phyloP scores from a whole-genome alignment of 2,888 invertebrate species.

The Acanthosepion lycidas region DNA sequence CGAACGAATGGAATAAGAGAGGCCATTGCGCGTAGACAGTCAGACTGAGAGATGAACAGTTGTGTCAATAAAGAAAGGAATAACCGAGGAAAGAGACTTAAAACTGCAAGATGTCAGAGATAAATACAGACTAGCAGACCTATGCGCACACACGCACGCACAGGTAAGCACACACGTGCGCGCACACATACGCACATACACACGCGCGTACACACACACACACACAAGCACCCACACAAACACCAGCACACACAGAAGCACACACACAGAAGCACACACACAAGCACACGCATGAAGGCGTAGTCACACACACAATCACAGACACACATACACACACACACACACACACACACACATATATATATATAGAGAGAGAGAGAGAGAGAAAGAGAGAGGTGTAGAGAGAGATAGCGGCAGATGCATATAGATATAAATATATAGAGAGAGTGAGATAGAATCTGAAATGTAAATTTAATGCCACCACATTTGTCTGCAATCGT shows the following conservation, averaged over 20 bases:
- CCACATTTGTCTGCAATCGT: no score
- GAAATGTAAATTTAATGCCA: no score
- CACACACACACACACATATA: background rate
- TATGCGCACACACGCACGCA: no score
- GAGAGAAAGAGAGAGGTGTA: no score
- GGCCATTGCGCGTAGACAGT: background rate
- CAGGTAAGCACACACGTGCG: fast-evolving
- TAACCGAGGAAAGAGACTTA: no score
- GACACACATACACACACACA: background rate
- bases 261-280: background rate
- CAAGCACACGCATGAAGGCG: fast-evolving
- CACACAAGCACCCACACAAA: no score
- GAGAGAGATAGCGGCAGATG: background rate
- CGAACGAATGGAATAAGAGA: background rate
- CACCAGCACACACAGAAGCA: no score
- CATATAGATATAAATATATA: background rate
- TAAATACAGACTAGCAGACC: background rate
- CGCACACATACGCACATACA: background rate
- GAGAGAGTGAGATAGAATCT: no score
- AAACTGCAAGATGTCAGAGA: no score
- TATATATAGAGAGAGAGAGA: background rate
- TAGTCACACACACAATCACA: background rate
- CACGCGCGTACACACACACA: background rate
- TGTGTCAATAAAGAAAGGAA: no score
- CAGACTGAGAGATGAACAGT: background rate